Conservation (phyloP, 2,797 vertebrate genomes). For the Phyllotis vaccarum region DNA sequence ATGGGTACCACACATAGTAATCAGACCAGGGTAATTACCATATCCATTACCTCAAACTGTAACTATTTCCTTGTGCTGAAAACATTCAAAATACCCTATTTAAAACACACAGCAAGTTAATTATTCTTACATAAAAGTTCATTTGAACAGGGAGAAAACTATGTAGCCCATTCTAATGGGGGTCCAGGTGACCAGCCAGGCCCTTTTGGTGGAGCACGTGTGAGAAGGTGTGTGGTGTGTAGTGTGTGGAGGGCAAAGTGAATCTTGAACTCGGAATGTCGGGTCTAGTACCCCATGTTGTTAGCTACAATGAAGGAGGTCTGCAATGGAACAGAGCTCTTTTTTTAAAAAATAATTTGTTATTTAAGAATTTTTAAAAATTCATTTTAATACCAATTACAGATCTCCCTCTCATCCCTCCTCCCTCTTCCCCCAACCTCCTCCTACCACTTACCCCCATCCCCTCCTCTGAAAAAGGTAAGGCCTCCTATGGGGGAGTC, state of each 20-base stretch:
- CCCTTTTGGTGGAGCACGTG: accelerated
- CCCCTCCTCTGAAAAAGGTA: no score
- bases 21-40: background rate
- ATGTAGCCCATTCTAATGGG: background rate
- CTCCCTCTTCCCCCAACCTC: no score
- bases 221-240: background rate
- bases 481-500: no score
- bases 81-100: background rate
- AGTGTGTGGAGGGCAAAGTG: background rate
- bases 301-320: background rate
- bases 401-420: no score
- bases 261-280: background rate
- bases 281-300: accelerated
- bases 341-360: no score
- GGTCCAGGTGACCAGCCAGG: background rate
- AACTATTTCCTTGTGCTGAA: background rate
- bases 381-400: no score
- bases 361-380: no score
- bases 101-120: background rate
- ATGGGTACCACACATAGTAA: background rate
- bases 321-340: background rate
- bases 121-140: background rate
- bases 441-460: no score
- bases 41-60: background rate
- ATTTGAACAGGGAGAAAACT: background rate